Conservation (phyloP, 1,140 invertebrate genomes). For the Apis cerana region DNA sequence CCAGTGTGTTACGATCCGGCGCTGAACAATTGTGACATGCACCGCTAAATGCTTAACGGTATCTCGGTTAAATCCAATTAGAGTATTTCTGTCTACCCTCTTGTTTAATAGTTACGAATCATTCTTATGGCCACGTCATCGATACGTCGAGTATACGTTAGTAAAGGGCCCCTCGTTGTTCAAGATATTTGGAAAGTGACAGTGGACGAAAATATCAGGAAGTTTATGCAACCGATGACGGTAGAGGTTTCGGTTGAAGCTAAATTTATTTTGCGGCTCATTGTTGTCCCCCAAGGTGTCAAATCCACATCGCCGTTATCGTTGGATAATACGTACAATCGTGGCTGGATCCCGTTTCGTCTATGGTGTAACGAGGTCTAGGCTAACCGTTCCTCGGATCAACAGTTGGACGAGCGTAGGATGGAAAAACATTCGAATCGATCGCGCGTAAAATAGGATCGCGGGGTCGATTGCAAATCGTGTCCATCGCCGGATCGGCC, state of each 20-base stretch:
- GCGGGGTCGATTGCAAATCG: neutral
- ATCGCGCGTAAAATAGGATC: neutral
- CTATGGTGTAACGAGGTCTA: constrained; percentile 13
- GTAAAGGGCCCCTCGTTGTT: neutral
- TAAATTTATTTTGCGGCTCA: neutral
- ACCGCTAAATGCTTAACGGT: constrained; percentile 66
- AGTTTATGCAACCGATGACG: too few species aligned
- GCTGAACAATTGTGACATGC: constrained; percentile 59
- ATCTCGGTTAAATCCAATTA: constrained; percentile 64
- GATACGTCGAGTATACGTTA: neutral
- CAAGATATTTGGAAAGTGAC: neutral
- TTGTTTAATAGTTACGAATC: neutral
- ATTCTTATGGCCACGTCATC: neutral
- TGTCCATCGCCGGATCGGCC: neutral
- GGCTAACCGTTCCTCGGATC: neutral
- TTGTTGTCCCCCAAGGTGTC: neutral
- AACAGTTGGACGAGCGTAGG: neutral
- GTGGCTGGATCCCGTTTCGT: neutral
- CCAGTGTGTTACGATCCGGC: constrained; percentile 30
- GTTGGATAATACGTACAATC: neutral
- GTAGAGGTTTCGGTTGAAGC: neutral
- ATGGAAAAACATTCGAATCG: constrained; percentile 16
- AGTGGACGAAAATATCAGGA: too few species aligned
- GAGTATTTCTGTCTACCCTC: constrained; percentile 38
- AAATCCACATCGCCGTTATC: neutral